Evolutionary conservation across 2,797 vertebrate species (phyloP).

Genomic region (Gymnoscopelus braueri): DNA sequence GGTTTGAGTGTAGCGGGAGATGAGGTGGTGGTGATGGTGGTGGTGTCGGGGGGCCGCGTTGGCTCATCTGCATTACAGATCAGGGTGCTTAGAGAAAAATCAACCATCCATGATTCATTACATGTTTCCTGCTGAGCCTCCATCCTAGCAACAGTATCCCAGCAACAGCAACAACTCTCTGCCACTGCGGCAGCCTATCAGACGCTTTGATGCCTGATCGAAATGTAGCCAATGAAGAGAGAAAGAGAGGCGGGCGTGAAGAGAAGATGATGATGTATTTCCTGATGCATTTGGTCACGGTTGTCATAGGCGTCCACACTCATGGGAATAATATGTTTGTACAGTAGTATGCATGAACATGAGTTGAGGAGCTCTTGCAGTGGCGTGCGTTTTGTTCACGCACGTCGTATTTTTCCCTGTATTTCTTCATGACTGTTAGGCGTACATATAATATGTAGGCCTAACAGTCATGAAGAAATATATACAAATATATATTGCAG

Average conservation of each 20-base stretch:
- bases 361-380: too few species aligned
- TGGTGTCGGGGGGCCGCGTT: constrained; percentile 19
- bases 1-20: constrained; percentile 36
- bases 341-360: too few species aligned
- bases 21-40: constrained; percentile 46
- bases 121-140: constrained; percentile 88
- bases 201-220: constrained; percentile 70
- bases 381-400: too few species aligned
- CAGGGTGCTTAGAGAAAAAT: constrained; percentile 86
- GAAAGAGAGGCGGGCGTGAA: constrained; percentile 21
- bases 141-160: constrained; percentile 93
- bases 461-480: too few species aligned
- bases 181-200: constrained; percentile 79
- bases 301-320: constrained; percentile 40
- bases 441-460: too few species aligned
- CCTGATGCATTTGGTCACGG: constrained; percentile 37
- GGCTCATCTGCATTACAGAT: constrained; percentile 96
- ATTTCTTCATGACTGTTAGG: too few species aligned
- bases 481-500: too few species aligned
- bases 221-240: constrained; percentile 77
- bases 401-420: too few species aligned
- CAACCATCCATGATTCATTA: constrained; percentile 97
- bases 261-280: constrained; percentile 57
- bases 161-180: constrained; percentile 86
- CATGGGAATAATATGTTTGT: constrained; percentile 2